Conservation (phyloP, 2,797 vertebrate genomes). For the Hozukius guyotensis region DNA sequence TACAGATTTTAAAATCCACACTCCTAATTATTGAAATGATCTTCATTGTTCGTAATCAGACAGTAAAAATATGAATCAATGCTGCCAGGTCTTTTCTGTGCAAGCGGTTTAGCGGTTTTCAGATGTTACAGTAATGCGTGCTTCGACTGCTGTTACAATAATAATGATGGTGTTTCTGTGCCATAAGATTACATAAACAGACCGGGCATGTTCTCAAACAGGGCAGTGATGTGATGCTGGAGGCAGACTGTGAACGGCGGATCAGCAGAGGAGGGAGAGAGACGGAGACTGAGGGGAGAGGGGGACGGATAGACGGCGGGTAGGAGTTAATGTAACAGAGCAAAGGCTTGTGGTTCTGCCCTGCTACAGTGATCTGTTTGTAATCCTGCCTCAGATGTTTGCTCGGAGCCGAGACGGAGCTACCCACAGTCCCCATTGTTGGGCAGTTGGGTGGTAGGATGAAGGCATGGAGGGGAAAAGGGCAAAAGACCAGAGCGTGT, state of each 20-base stretch:
- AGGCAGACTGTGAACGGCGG: constrained; percentile 29
- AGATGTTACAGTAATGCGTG: constrained; percentile 47
- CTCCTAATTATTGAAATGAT: constrained; percentile 12
- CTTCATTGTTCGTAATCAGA: not conserved
- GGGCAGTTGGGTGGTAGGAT: constrained; percentile 39
- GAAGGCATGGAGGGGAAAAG: constrained; percentile 48
- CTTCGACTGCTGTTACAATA: constrained; percentile 40
- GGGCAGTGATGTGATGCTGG: constrained; percentile 32
- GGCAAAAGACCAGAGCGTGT: constrained; percentile 35
- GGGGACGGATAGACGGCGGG: constrained; percentile 10
- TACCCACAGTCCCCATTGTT: constrained; percentile 68
- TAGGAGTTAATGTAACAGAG: constrained; percentile 51
- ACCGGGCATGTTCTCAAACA: constrained; percentile 66
- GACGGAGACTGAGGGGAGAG: constrained; percentile 11
- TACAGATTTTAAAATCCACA: constrained; percentile 28
- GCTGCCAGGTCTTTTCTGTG: constrained; percentile 14
- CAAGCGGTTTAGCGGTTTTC: constrained; percentile 15
- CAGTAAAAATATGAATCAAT: not conserved
- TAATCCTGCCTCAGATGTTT: constrained; percentile 65
- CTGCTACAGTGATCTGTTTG: constrained; percentile 63
- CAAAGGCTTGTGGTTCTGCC: constrained; percentile 30
- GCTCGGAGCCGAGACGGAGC: constrained; percentile 38
- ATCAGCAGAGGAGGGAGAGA: constrained; percentile 40
- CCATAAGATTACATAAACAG: constrained; percentile 59
- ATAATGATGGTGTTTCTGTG: constrained; percentile 55